These are phyloP conservation scores for Tiphia femorata DNA, from an alignment of 2,888 invertebrate genomes.

Conservation along the genomic window DNA sequence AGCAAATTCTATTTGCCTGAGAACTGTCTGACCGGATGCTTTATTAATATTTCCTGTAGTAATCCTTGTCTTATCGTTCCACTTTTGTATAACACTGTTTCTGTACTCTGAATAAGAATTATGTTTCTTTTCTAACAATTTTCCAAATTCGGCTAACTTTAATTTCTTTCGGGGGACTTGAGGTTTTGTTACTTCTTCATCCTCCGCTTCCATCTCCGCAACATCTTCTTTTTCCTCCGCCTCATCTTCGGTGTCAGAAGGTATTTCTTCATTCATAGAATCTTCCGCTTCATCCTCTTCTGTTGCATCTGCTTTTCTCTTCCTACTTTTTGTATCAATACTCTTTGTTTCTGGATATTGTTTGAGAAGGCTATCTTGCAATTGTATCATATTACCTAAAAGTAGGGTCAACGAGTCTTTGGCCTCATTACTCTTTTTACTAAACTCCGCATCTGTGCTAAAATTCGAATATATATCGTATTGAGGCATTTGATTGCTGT, in stretches of 20 bases:
- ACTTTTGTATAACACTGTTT: conserved; percentile 88
- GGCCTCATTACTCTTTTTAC: conserved; percentile 70
- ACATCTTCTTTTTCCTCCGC: conserved; percentile 65
- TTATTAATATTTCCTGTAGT: conserved; percentile 76
- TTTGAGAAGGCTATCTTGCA: conserved; percentile 75
- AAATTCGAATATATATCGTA: conserved; percentile 71
- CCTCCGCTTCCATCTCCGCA: conserved; percentile 65
- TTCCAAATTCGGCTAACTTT: conserved; percentile 74
- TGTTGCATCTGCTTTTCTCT: conserved; percentile 51
- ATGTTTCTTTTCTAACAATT: conserved; percentile 73
- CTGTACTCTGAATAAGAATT: conserved; percentile 77
- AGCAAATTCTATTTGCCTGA: conserved; percentile 89
- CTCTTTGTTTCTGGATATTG: conserved; percentile 80
- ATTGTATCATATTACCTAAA: conserved; percentile 75
- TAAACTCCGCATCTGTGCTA: conserved; percentile 71
- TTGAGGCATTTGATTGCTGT: conserved; percentile 85
- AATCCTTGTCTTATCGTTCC: conserved; percentile 93
- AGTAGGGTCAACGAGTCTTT: conserved; percentile 73
- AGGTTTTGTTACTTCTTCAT: neutral
- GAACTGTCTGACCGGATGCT: conserved; percentile 74
- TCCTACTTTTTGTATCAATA: conserved; percentile 51
- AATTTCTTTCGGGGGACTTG: conserved; percentile 68
- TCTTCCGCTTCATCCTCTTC: conserved; percentile 68
- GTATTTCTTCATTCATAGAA: conserved; percentile 73
- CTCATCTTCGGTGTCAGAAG: conserved; percentile 74